Evolutionary conservation across 92 coral and sea anemone genomes (phyloP), one percentile per base, ranked within the genome.

Genomic region (Umimayanthus chanpuru): DNA sequence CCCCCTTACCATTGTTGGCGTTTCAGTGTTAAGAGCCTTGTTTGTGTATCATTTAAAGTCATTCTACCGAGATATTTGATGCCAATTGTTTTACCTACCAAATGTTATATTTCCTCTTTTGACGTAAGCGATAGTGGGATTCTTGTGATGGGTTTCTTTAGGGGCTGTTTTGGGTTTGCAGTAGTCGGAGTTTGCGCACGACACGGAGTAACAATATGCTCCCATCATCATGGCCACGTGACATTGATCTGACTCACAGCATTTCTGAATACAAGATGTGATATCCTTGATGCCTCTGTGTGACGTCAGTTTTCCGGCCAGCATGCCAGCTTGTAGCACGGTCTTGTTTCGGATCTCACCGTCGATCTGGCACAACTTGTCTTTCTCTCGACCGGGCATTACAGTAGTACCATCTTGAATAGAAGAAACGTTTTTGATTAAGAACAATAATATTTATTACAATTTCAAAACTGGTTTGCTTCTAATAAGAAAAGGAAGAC

Each of bases 151-250:
- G 3, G 95, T 93, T 75, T 96, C 96, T 20, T 72, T 81, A 9
- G 99, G 99, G 2, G 99, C 99, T 3, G 92, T 89, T 88, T 96
- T 94, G 12, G 95, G 92, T 47, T 88, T 86, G 79, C 99, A 97
- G 86, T 90, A 97, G 53, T 93, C 97, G 26, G 89, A 83, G 82
- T 95, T 93, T 5, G 95, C 88, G 30, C 99, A 97, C 26, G 92
- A 91, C 26, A 97, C 98, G 2, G 99, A 92, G 88, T 95, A 97
- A 76, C 99, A 97, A 81, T 88, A 89, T 18, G 91, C 92, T 73
- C 95, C 95, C 95, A 93, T 92, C 99, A 97, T 97, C 92, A 95
- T 85, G 15, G 99, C 99, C 72, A 97, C 98, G 86, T 95, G 98
- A 67, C 99, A 97, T 55, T 94, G 89, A 70, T 94, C 91, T 38